Base-by-base conservation (phyloP, 2,888 invertebrate species). In the Euclidia mi region DNA sequence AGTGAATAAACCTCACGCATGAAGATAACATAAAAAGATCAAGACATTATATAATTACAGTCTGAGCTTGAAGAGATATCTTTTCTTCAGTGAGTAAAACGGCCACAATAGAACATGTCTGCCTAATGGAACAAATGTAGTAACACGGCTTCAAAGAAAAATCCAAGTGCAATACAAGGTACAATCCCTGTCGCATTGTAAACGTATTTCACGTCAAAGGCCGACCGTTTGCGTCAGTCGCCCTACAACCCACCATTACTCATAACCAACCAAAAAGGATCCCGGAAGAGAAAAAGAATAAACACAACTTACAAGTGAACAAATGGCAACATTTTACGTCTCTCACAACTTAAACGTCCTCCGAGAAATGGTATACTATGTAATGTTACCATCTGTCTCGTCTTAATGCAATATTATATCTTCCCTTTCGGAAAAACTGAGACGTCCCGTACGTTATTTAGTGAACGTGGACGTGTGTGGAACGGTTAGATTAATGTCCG, bases 301-400 rank as follows among this genome's bases (percentile, higher is more conserved):
- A 88, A 89, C 88, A 90, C 85, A 88, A 88, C 85, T 88, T 87
- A 85, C 86, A 85, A 80, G 68, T 76, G 84, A 88, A 91, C 87
- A 91, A 91, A 92, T 91, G 85, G 86, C 78, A 85, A 88, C 91
- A 90, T 90, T 91, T 87, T 91, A 89, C 86, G 88, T 87, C 87
- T 85, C 87, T 85, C 88, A 86, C 88, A 89, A 90, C 87, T 89
- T 88, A 89, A 91, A 89, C 81, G 88, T 82, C 82, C 80, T 81
- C 78, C 69, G 81, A 84, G 85, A 88, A 86, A 89, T 88, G 87
- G 87, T 83, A 86, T 87, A 85, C 85, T 80, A 84, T 81, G 83
- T 90, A 91, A 88, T 88, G 91, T 85, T 81, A 66, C 87, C 87
- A 90, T 90, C 81, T 84, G 87, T 90, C 89, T 86, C 56, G 73